Conservation (phyloP, 2,113 vertebrate species). For the Charina bottae region DNA sequence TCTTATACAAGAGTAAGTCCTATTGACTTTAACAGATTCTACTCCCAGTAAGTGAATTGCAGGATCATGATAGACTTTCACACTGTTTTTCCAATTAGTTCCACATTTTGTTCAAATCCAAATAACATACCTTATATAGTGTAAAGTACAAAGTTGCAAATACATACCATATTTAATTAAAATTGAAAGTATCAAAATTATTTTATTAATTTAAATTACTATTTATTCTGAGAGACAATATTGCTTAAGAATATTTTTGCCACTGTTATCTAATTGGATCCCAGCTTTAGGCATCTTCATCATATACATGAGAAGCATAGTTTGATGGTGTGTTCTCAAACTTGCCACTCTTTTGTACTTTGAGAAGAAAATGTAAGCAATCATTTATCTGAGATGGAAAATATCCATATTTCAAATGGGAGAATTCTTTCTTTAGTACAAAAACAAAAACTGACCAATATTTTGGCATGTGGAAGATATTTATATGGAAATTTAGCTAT, state of each 20-base stretch:
- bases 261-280: neutral
- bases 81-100: neutral
- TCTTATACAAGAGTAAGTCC: neutral
- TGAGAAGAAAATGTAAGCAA: neutral
- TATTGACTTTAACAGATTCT: neutral
- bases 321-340: neutral
- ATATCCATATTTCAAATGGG: neutral
- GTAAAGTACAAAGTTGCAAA: neutral
- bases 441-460: neutral
- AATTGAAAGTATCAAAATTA: neutral
- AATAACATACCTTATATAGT: neutral
- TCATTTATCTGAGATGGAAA: neutral
- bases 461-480: neutral
- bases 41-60: neutral
- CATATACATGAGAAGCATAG: neutral
- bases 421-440: neutral
- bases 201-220: neutral
- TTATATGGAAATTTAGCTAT: neutral
- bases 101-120: neutral
- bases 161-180: rapidly evolving
- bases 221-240: neutral
- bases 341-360: neutral
- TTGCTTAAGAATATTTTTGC: neutral
- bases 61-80: neutral
- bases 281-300: neutral